These are phyloP conservation scores for Trachelus stipa DNA, from an alignment of 2,888 invertebrate genomes.

Conservation along the genomic window DNA sequence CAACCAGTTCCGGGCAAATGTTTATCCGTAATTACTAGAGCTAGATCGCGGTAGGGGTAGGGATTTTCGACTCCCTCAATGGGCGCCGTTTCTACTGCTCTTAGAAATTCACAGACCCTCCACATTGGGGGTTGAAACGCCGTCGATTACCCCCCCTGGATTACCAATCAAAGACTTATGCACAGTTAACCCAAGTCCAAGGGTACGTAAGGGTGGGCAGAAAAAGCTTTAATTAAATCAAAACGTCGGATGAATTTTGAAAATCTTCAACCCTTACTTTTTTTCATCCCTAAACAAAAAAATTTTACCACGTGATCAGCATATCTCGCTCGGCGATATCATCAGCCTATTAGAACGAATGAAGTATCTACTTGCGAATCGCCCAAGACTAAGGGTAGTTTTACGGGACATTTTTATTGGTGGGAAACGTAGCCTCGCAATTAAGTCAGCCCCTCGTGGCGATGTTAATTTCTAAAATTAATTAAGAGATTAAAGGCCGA, in stretches of 20 bases:
- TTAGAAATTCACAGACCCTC: not conserved
- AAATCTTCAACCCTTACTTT: not conserved
- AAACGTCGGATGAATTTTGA: not conserved
- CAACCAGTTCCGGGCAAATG: constrained; percentile 52
- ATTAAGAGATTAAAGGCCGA: constrained; percentile 49
- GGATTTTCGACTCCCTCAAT: not conserved
- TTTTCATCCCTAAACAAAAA: not conserved
- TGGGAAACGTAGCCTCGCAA: constrained; percentile 45
- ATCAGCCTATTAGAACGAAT: not conserved
- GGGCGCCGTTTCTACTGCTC: not conserved
- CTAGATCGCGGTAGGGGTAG: constrained; percentile 4
- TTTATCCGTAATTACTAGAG: constrained; percentile 49
- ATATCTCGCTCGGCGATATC: not conserved
- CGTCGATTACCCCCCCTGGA: not conserved
- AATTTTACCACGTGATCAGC: not conserved
- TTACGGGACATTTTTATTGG: constrained; percentile 45
- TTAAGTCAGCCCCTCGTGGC: constrained; percentile 44
- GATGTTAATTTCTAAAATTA: constrained; percentile 58
- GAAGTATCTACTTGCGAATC: not conserved
- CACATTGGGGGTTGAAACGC: not conserved
- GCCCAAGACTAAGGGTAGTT: constrained; percentile 28
- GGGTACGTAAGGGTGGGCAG: not conserved
- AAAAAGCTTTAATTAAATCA: not conserved
- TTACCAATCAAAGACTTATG: no score
- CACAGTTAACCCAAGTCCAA: not conserved